Percentiles rank a stretch among this genome's conserved stretches.
phyloP scores from a whole-genome alignment of 37 sponge, comb jelly and placozoan genomes.

The Spongilla lacustris region DNA sequence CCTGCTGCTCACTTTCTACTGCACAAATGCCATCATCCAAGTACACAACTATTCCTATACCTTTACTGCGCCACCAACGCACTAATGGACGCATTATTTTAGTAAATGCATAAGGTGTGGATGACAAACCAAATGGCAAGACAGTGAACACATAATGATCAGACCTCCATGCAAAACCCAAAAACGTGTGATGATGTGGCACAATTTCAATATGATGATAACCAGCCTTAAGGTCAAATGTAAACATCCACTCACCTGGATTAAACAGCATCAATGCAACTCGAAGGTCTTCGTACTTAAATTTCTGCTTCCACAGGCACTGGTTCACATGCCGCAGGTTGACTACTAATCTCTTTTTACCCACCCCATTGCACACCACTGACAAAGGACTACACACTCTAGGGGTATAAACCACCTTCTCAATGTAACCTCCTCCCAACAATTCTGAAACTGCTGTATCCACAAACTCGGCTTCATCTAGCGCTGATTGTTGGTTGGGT shows the following conservation, averaged over 20 bases:
- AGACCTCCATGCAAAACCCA: constrained; percentile 33
- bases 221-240: constrained; percentile 36
- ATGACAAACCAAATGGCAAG: constrained; percentile 40
- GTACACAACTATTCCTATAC: constrained; percentile 24
- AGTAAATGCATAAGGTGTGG: constrained; percentile 39
- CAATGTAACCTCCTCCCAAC: neutral
- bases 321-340: constrained; percentile 18
- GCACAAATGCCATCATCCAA: constrained; percentile 47
- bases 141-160: constrained; percentile 27
- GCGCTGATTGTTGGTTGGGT: neutral
- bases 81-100: constrained; percentile 38
- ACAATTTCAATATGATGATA: constrained; percentile 35
- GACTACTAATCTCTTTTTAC: constrained; percentile 20
- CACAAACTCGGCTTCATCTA: constrained; percentile 10
- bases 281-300: constrained; percentile 54
- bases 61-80: constrained; percentile 12
- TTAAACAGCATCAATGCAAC: constrained; percentile 1
- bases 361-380: too few relatives aligned
- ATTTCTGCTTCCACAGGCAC: constrained; percentile 19
- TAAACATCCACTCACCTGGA: constrained; percentile 18
- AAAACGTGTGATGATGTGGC: neutral
- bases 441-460: neutral
- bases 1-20: neutral
- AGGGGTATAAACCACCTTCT: neutral
- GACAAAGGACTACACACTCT: constrained; percentile 41